These are phyloP conservation scores for Drosophila ogumai DNA, from an alignment of 1,140 invertebrate genomes.

Conservation along the genomic window DNA sequence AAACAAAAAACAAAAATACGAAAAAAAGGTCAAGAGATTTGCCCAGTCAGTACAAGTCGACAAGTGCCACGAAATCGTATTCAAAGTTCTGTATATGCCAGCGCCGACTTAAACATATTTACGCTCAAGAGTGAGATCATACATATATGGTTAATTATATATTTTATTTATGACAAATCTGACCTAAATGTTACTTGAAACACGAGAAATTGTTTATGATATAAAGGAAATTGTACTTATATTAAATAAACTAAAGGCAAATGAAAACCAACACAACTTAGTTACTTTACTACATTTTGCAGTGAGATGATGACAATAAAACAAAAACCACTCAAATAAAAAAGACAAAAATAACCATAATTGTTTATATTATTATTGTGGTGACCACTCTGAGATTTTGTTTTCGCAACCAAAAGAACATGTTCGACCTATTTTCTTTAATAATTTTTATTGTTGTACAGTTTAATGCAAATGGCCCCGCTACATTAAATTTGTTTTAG, in stretches of 20 bases:
- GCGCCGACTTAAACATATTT: slow-evolving; percentile 11
- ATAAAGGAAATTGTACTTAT: slow-evolving; percentile 64
- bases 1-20: slow-evolving; percentile 4
- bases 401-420: slow-evolving; percentile 82
- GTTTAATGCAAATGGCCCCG: slow-evolving; percentile 82
- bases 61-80: slow-evolving; percentile 71
- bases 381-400: slow-evolving; percentile 54
- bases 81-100: slow-evolving; percentile 78
- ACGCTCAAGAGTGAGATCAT: slow-evolving; percentile 28
- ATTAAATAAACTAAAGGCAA: slow-evolving; percentile 59
- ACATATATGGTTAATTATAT: slow-evolving; percentile 22
- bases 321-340: slow-evolving; percentile 42
- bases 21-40: slow-evolving; percentile 38
- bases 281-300: slow-evolving; percentile 71
- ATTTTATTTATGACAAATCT: slow-evolving; percentile 20
- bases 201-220: slow-evolving; percentile 28
- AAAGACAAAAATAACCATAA: slow-evolving; percentile 26
- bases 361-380: slow-evolving; percentile 50
- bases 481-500: slow-evolving; percentile 84
- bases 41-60: slow-evolving; percentile 43
- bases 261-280: slow-evolving; percentile 53
- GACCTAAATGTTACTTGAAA: slow-evolving; percentile 47
- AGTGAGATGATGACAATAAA: slow-evolving; percentile 76
- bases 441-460: slow-evolving; percentile 74
- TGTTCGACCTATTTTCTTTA: slow-evolving; percentile 46